Conservation (phyloP, 2,113 vertebrate genomes). For the Muntiacus muntjak region DNA sequence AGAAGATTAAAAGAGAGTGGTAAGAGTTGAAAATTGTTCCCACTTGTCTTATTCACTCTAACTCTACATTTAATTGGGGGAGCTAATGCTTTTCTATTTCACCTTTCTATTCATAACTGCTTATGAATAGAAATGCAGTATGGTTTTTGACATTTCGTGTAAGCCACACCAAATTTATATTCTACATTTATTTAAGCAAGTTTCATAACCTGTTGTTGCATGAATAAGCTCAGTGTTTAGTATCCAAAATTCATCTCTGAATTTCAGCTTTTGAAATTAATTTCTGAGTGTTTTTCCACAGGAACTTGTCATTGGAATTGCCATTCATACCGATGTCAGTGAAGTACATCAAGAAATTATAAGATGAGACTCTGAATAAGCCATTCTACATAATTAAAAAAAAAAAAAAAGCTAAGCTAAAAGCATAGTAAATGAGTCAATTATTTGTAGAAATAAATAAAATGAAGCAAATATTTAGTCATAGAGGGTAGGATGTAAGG, state of each 20-base stretch:
- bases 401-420: constrained; percentile 5
- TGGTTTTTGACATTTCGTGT: background rate
- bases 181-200: background rate
- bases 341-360: background rate
- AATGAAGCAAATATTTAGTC: background rate
- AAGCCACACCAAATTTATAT: background rate
- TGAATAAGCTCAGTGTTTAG: background rate
- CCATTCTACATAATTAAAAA: background rate
- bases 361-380: background rate
- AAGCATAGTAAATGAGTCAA: background rate
- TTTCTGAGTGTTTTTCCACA: background rate
- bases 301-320: background rate
- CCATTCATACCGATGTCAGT: background rate
- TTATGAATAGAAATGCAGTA: background rate
- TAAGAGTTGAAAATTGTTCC: constrained; percentile 18
- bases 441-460: constrained; percentile 17
- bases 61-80: constrained; percentile 12
- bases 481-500: background rate
- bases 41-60: constrained; percentile 44
- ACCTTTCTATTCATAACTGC: constrained; percentile 25
- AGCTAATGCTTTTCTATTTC: constrained; percentile 21
- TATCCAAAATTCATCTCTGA: background rate
- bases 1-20: constrained; percentile 21
- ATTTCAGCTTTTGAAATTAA: constrained; percentile 13
- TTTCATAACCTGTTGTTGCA: background rate